Evolutionary conservation across 2,888 invertebrate species (phyloP).

Genomic region (Hylaea fasciaria): DNA sequence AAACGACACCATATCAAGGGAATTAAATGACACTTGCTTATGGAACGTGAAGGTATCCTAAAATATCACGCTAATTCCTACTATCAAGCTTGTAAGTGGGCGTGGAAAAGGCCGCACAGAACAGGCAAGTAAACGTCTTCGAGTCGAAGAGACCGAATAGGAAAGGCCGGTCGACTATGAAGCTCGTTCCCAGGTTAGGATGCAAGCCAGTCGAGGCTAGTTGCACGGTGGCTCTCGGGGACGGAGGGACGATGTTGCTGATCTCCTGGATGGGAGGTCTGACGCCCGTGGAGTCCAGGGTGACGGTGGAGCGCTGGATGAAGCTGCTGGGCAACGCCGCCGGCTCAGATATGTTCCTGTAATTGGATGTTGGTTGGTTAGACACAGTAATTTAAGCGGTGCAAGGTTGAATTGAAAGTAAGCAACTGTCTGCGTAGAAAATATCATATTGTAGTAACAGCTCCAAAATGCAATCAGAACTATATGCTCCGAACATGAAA

Average conservation of each 20-base stretch:
- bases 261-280: conserved; percentile 31
- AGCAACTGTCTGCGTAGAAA: too few species aligned
- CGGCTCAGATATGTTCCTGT: conserved; percentile 45
- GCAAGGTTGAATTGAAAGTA: too few species aligned
- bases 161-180: conserved; percentile 54
- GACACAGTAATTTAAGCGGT: too few species aligned
- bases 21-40: too few species aligned
- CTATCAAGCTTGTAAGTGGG: conserved; percentile 30
- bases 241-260: conserved; percentile 16
- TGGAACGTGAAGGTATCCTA: too few species aligned
- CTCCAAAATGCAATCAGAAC: too few species aligned
- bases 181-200: conserved; percentile 42
- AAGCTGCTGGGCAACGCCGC: conserved; percentile 41
- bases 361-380: background rate
- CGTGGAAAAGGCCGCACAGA: conserved; percentile 46
- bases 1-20: too few species aligned
- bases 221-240: background rate
- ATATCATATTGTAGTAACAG: too few species aligned
- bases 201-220: conserved; percentile 39
- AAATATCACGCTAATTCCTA: too few species aligned
- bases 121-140: conserved; percentile 44
- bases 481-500: too few species aligned
- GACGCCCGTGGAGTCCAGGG: conserved; percentile 41
- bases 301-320: conserved; percentile 45
- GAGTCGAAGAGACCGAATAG: conserved; percentile 51